Conservation (phyloP, 2,797 vertebrate genomes). For the Oryzias dopingdopingensis region DNA sequence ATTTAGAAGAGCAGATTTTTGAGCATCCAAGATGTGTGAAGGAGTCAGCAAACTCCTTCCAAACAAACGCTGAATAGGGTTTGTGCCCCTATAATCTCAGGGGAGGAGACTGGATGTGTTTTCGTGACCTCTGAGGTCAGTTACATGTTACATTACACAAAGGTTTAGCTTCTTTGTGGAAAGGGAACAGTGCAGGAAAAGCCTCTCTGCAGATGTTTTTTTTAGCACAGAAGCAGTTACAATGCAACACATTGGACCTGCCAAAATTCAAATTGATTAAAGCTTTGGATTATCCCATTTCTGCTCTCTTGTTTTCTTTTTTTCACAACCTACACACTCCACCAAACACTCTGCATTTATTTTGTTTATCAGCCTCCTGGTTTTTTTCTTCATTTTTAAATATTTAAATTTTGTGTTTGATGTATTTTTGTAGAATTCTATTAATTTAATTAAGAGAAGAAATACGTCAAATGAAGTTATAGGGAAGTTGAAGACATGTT, state of each 20-base stretch:
- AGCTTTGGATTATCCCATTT: slow-evolving; percentile 64
- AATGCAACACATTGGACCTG: slow-evolving; percentile 55
- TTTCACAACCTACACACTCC: slow-evolving; percentile 37
- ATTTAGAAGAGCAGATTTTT: too few species aligned
- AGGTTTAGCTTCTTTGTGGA: slow-evolving; percentile 57
- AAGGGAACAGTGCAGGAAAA: slow-evolving; percentile 38
- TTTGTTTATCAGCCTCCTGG: slow-evolving; percentile 19
- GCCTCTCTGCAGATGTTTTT: slow-evolving; percentile 44
- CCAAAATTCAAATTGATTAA: slow-evolving; percentile 64
- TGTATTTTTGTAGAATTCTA: slow-evolving; percentile 25
- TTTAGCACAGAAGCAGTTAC: not conserved
- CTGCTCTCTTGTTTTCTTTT: slow-evolving; percentile 37
- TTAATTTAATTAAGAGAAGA: slow-evolving; percentile 15
- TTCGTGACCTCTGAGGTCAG: slow-evolving; percentile 69
- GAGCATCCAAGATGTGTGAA: slow-evolving; percentile 5
- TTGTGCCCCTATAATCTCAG: slow-evolving; percentile 49
- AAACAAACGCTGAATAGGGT: slow-evolving; percentile 46
- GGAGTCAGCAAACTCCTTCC: slow-evolving; percentile 40
- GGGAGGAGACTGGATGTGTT: slow-evolving; percentile 55
- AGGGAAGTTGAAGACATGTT: slow-evolving; percentile 3
- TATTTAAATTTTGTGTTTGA: not conserved
- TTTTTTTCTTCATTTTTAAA: slow-evolving; percentile 13
- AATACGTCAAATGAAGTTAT: not conserved
- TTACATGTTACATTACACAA: slow-evolving; percentile 72
- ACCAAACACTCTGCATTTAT: slow-evolving; percentile 33